Percentiles rank a stretch among this genome's conserved stretches.
These are phyloP conservation scores for Macrophya annulata DNA, from an alignment of 2,888 invertebrate genomes.

Conservation along the genomic window DNA sequence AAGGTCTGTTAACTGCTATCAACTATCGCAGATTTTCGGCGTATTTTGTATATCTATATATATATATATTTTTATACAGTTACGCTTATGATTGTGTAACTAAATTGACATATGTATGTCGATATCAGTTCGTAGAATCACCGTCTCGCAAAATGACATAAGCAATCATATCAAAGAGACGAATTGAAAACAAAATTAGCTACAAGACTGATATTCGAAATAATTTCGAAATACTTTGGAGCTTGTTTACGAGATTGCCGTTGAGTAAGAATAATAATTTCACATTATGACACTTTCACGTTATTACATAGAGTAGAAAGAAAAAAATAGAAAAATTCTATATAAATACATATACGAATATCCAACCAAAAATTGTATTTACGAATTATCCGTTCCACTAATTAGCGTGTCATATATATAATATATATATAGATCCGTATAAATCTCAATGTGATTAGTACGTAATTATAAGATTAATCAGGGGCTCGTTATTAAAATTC, in stretches of 20 bases:
- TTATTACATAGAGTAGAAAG: neutral
- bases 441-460: neutral
- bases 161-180: slow-evolving; percentile 7
- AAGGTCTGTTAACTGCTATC: neutral
- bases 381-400: neutral
- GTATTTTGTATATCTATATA: no score
- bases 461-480: neutral
- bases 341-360: no score
- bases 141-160: neutral
- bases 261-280: no score
- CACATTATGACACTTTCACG: neutral
- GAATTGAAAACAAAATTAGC: neutral
- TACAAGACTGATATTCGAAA: neutral
- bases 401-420: neutral
- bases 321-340: neutral
- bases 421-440: neutral
- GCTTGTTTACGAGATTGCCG: neutral
- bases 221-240: neutral
- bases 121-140: neutral
- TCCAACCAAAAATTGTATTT: no score
- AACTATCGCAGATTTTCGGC: neutral
- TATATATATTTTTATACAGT: no score
- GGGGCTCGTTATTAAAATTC: neutral
- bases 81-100: neutral
- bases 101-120: neutral